These are phyloP conservation scores for Corythaixoides concolor DNA, from an alignment of 2,113 vertebrate genomes.

Conservation along the genomic window DNA sequence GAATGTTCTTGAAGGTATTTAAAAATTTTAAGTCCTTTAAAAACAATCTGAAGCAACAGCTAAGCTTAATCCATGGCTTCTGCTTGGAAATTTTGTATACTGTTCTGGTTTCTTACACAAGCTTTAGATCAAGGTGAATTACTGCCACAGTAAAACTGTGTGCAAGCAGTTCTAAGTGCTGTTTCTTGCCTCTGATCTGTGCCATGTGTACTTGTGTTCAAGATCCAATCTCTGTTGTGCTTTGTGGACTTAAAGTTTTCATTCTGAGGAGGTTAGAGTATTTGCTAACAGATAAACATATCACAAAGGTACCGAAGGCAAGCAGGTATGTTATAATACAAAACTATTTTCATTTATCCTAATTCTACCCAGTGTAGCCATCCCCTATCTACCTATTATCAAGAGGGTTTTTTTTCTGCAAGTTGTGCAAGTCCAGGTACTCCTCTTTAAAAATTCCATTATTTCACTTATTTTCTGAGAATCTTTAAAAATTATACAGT, in stretches of 20 bases:
- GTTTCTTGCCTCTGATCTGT: neutral
- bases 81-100: neutral
- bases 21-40: neutral
- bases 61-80: neutral
- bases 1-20: neutral
- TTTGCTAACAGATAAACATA: neutral
- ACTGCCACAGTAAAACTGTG: neutral
- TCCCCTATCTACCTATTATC: neutral
- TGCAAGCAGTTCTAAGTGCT: neutral
- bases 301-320: neutral
- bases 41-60: neutral
- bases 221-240: neutral
- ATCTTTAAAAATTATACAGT: neutral
- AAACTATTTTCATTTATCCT: neutral
- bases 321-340: neutral
- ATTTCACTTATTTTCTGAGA: neutral
- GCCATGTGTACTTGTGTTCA: neutral
- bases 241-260: neutral
- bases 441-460: neutral
- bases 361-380: neutral
- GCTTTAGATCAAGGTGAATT: slow-evolving; percentile 19
- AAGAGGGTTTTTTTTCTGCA: neutral
- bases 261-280: neutral
- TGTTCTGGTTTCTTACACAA: neutral
- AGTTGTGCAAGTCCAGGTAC: neutral